Evolutionary conservation across 2,888 invertebrate species (phyloP), one percentile per base, ranked within the genome.

Genomic region (Sussaba pulchella): DNA sequence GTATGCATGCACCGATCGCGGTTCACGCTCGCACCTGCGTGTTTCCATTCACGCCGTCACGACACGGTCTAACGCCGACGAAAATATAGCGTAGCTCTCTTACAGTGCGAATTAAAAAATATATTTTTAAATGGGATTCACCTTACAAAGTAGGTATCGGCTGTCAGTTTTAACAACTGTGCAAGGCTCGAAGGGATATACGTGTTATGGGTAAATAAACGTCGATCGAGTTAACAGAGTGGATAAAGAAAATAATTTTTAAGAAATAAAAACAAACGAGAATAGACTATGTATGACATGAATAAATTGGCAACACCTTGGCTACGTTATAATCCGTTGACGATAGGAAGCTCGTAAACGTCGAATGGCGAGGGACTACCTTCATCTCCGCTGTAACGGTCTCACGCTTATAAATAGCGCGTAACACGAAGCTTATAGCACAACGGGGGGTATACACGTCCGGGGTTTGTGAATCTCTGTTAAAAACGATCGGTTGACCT

Each of bases 401-500:
- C 63, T 19, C 45, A 26, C 52, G 57, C 52, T 66, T 71, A 80
- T 67, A 72, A 80, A 79, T 75, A 82, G 67, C 41, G n/a, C n/a
- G 21, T 57, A 31, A 57, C 63, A 31, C 57, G 41, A 54, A 26
- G 31, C 39, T 72, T 72, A 67, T 72, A 54, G 66, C 31, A 64
- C 31, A 63, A n/a, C 83, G 83, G 79, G 83, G 72, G 83, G 72
- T 86, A 85, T 84, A 87, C 85, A 87, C 84, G 86, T 85, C 82
- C 76, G 57, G 52, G 79, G n/a, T n/a, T 76, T 74, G 82, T 83
- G 82, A 81, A 83, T 85, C 87, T 83, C 87, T 88, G 88, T 87
- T 88, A 87, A 88, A 87, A 85, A 87, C n/a, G 86, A 85, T 87
- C 87, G 87, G 88, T 88, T 88, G 87, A 88, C 88, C 88, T 87